These are phyloP conservation scores for Lucifuga dentata DNA, from an alignment of 2,113 vertebrate species.

Conservation along the genomic window DNA sequence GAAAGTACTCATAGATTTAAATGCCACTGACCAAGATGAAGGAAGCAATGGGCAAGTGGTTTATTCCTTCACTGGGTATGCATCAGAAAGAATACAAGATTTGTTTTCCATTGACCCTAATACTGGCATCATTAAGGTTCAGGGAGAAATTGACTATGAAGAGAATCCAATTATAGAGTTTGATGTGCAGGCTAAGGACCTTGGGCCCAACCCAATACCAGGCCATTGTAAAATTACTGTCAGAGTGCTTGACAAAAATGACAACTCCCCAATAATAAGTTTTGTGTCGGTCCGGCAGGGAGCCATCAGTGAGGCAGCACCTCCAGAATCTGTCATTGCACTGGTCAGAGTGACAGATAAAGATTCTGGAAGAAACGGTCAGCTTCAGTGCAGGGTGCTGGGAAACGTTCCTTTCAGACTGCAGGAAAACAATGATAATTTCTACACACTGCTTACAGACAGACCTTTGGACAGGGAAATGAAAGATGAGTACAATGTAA, in stretches of 20 bases:
- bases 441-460: conserved; percentile 96
- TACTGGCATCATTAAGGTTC: conserved; percentile 94
- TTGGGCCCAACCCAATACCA: conserved; percentile 97
- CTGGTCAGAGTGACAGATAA: conserved; percentile 96
- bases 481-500: conserved; percentile 97
- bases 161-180: conserved; percentile 96
- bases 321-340: conserved; percentile 96
- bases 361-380: conserved; percentile 95
- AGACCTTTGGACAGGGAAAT: conserved; percentile 93
- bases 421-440: conserved; percentile 97
- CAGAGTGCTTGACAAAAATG: conserved; percentile 95
- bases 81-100: conserved; percentile 93
- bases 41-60: conserved; percentile 96
- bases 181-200: conserved; percentile 96
- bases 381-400: conserved; percentile 94
- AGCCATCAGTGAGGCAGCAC: conserved; percentile 95
- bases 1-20: conserved; percentile 93
- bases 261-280: conserved; percentile 95
- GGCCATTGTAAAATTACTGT: conserved; percentile 98
- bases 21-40: conserved; percentile 96
- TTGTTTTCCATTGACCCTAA: conserved; percentile 96
- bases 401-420: conserved; percentile 93
- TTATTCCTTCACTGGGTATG: conserved; percentile 96
- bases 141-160: conserved; percentile 97
- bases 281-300: conserved; percentile 98